phyloP scores from a whole-genome alignment of 2,888 invertebrate species.

The Lysandra bellargus region DNA sequence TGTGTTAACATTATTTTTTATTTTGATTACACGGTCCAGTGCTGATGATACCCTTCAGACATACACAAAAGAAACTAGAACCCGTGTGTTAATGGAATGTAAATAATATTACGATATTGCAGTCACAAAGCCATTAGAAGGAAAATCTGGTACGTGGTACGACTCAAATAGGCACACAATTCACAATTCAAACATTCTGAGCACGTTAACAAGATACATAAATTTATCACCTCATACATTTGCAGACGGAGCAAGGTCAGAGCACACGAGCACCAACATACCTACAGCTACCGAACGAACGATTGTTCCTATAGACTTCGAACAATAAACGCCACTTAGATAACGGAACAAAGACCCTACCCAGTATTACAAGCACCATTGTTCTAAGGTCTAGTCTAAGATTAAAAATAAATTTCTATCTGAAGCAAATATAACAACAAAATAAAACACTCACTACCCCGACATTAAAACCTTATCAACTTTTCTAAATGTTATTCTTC shows the following conservation, averaged over 20 bases:
- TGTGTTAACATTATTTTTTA: not conserved
- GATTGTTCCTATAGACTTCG: conserved; percentile 15
- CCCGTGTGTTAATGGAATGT: not conserved
- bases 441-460: not conserved
- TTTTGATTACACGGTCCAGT: not conserved
- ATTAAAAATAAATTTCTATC: conserved; percentile 12
- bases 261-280: conserved; percentile 26
- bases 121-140: conserved; percentile 1
- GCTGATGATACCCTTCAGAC: not conserved
- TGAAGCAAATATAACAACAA: not conserved
- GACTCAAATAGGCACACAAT: not conserved
- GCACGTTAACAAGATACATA: conserved; percentile 3
- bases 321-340: conserved; percentile 37
- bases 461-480: not conserved
- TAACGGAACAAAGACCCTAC: conserved; percentile 39
- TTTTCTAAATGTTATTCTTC: not conserved
- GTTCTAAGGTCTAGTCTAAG: not conserved
- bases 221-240: conserved; percentile 28
- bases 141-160: not conserved
- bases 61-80: not conserved
- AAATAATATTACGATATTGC: not conserved
- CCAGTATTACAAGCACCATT: conserved; percentile 5
- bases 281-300: not conserved
- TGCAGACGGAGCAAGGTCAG: conserved; percentile 24
- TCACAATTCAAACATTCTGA: not conserved